Evolutionary conservation across 2,797 vertebrate genomes (phyloP), one percentile per base, ranked within the genome.

Genomic region (Diglossa cyanea): DNA sequence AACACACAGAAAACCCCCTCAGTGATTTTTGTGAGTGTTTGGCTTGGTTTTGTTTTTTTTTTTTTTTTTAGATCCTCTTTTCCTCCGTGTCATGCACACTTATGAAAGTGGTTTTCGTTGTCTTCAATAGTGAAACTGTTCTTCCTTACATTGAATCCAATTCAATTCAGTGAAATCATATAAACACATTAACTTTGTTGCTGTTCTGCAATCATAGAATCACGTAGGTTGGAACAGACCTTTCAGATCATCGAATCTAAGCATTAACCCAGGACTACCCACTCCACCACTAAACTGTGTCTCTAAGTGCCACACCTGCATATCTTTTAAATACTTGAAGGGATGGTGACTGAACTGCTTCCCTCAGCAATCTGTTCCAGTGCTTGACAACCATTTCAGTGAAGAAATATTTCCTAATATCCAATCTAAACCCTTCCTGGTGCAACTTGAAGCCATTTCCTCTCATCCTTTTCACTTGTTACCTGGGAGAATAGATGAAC

Each of bases 1-100:
- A 86, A 28, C 10, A 53, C 31, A 20, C 14, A 14, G 13, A 40
- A 28, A 67, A 42, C 2, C 4, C 4, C 5, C 2, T 2, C 9
- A 14, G 5, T 61, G 40, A 21, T 25, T 53, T 72, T 60, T 72
- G 17, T 19, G 0, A 44, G 13, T 20, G 8, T 25, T 58, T 58
- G 4, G 6, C 13, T 75, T 76, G 16, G 9, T 1, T 28, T 71
- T 19, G 7, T 2, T 0, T 0, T 1, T 2, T 16, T 73, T 30
- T 1, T 2, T 16, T 73, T 26, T 39, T 19, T 39, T 31, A 2
- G 21, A n/a, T 51, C 6, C 11, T 67, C 12, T 65, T 31, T 65
- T 68, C 19, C 7, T 75, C 10, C 13, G 9, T 42, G 58, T 13
- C 17, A 5, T 0, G 0, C 4, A 7, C 3, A 6, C 6, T 19